phyloP scores from a whole-genome alignment of 2,888 invertebrate genomes.

The Acanthosepion pharaonis region DNA sequence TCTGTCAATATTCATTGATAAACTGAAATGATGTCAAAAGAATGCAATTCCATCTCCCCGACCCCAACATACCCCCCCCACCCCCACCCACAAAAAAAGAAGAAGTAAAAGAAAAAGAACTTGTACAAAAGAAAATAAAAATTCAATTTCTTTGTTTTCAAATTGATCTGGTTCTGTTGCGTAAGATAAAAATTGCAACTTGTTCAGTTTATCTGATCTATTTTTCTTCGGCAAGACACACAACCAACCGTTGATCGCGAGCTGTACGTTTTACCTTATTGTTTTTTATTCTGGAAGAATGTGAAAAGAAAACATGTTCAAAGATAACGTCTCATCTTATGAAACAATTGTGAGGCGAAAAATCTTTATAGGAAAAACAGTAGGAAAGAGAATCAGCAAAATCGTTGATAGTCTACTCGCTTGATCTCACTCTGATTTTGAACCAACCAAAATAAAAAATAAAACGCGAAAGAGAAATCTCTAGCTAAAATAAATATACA shows the following conservation, averaged over 20 bases:
- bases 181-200: background rate
- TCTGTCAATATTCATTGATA: background rate
- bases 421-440: too few relatives aligned
- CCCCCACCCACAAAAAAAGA: too few relatives aligned
- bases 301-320: background rate
- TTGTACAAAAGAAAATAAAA: background rate
- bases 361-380: background rate
- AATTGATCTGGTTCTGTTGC: background rate
- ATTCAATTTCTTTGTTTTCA: background rate
- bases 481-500: too few relatives aligned
- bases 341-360: background rate
- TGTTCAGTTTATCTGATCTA: background rate
- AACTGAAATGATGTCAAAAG: background rate
- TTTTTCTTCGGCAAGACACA: background rate
- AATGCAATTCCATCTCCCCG: background rate
- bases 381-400: background rate
- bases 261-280: too few relatives aligned
- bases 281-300: background rate
- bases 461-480: too few relatives aligned
- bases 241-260: background rate
- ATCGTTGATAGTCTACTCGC: too few relatives aligned
- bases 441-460: too few relatives aligned
- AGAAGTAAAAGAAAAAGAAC: background rate
- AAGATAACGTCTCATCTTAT: background rate
- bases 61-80: too few relatives aligned